These are phyloP conservation scores for Clarias pachynema DNA, from an alignment of 2,797 vertebrate species.

Conservation along the genomic window DNA sequence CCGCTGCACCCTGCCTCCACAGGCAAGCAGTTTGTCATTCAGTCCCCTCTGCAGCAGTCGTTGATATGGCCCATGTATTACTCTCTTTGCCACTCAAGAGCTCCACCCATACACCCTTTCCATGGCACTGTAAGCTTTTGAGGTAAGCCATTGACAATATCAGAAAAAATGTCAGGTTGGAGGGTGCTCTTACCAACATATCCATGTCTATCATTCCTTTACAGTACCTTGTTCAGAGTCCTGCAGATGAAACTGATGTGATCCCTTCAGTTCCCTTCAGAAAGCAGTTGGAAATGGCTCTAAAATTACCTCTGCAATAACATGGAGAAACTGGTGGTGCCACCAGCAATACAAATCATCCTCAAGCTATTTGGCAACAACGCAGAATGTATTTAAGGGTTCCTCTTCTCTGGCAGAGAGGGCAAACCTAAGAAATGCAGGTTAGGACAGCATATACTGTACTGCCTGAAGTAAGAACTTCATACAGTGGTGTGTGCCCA, in stretches of 20 bases:
- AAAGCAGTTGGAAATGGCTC: neutral
- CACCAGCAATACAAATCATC: neutral
- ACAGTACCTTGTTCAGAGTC: neutral
- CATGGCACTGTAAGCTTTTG: no score
- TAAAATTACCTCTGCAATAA: neutral
- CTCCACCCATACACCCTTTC: no score
- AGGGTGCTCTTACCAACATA: neutral
- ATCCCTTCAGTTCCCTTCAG: neutral
- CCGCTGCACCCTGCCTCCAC: neutral
- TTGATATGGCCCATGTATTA: no score
- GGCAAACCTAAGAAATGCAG: neutral
- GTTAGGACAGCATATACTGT: neutral
- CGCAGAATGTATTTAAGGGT: neutral
- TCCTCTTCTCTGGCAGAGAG: neutral
- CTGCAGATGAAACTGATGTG: neutral
- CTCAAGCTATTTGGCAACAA: neutral
- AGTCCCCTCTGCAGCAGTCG: neutral
- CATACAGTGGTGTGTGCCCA: constrained; percentile 1
- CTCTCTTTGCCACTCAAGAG: no score
- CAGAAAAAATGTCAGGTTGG: neutral
- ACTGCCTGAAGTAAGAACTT: constrained; percentile 12
- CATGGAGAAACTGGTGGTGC: neutral
- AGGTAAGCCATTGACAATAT: neutral
- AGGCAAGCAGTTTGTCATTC: neutral
- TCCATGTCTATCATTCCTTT: neutral